phyloP scores from a whole-genome alignment of 2,113 vertebrate genomes.

The Percina caprodes region DNA sequence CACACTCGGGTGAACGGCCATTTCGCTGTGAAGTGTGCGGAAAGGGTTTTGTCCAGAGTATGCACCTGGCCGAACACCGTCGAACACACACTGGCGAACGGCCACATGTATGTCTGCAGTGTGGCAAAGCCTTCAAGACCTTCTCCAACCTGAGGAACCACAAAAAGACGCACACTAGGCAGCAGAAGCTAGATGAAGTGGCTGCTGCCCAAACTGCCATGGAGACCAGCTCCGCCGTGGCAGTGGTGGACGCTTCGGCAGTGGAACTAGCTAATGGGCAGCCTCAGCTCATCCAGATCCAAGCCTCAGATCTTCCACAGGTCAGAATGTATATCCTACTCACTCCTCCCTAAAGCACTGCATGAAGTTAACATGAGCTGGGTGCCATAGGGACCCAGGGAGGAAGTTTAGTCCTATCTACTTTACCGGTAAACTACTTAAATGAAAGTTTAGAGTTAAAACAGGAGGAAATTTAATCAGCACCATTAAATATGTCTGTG shows the following conservation, averaged over 20 bases:
- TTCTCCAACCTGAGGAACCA: conserved; percentile 93
- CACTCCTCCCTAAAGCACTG: neutral
- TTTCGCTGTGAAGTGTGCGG: conserved; percentile 89
- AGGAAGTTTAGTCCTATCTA: neutral
- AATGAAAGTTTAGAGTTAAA: too few species aligned
- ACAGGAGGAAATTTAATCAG: neutral
- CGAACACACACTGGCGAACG: conserved; percentile 90
- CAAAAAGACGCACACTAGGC: conserved; percentile 88
- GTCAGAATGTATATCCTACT: conserved; percentile 40
- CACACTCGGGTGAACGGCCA: conserved; percentile 89
- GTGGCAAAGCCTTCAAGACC: conserved; percentile 91
- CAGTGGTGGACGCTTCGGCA: conserved; percentile 65
- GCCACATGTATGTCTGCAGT: conserved; percentile 86
- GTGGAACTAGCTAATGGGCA: conserved; percentile 72
- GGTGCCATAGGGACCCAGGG: neutral
- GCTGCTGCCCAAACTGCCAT: conserved; percentile 50
- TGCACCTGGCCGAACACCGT: conserved; percentile 91
- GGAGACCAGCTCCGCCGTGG: conserved; percentile 59
- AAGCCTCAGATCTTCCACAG: conserved; percentile 80
- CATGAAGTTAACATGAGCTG: neutral
- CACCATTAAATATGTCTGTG: neutral
- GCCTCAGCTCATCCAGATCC: conserved; percentile 84
- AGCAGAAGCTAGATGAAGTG: conserved; percentile 69
- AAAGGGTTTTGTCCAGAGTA: conserved; percentile 91
- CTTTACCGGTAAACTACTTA: neutral